A percentile compares a stretch with the other conserved stretches of the same genome.
phyloP scores from a whole-genome alignment of 2,113 vertebrate species.

The Macrotis lagotis region DNA sequence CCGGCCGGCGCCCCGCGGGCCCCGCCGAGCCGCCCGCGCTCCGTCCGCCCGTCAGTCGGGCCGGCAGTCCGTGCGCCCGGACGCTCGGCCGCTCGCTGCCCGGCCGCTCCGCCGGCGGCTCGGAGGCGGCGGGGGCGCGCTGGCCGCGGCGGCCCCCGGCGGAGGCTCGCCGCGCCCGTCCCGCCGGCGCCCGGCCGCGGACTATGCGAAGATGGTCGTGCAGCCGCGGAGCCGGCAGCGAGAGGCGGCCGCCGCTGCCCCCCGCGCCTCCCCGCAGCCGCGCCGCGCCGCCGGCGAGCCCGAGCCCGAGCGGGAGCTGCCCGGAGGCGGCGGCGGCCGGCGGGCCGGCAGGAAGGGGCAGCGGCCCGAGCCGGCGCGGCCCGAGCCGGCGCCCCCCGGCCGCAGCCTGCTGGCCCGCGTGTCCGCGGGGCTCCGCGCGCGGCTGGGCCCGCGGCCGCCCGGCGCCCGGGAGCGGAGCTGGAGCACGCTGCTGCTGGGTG shows the following conservation, averaged over 20 bases:
- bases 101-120: constrained; percentile 51
- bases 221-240: constrained; percentile 76
- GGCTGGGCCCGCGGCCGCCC: constrained; percentile 73
- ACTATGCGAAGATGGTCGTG: constrained; percentile 78
- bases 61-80: constrained; percentile 49
- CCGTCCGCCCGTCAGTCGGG: constrained; percentile 64
- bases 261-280: constrained; percentile 63
- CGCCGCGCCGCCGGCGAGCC: constrained; percentile 54
- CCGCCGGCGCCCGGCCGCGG: constrained; percentile 70
- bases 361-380: constrained; percentile 44
- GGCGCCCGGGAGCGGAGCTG: constrained; percentile 71
- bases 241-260: constrained; percentile 66
- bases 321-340: constrained; percentile 60
- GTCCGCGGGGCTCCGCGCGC: constrained; percentile 61
- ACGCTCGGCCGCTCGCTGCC: constrained; percentile 46
- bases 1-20: not conserved
- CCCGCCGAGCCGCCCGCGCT: constrained; percentile 53
- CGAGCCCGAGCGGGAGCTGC: constrained; percentile 54
- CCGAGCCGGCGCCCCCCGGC: constrained; percentile 2
- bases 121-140: constrained; percentile 31
- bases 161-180: constrained; percentile 44
- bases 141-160: constrained; percentile 44
- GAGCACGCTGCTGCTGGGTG: constrained; percentile 76
- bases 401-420: constrained; percentile 59
- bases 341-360: constrained; percentile 63